phyloP scores from a whole-genome alignment of 2,888 invertebrate genomes.

The Epirrhoe tristata region DNA sequence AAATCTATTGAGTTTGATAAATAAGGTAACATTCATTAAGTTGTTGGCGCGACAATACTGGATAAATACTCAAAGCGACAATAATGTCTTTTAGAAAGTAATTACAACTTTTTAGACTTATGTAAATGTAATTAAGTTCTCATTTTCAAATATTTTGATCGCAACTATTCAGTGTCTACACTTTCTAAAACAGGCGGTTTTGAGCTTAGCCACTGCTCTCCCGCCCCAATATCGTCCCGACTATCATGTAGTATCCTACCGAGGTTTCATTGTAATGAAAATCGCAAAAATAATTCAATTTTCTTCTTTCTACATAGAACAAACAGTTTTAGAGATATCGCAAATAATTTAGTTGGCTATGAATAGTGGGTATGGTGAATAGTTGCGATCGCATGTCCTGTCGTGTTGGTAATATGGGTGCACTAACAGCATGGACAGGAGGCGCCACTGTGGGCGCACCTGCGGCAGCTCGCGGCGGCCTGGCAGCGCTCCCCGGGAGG shows the following conservation, averaged over 20 bases:
- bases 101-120: conserved; percentile 5
- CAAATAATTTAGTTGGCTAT: no score
- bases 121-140: conserved; percentile 35
- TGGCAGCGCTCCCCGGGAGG: conserved; percentile 66
- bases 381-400: conserved; percentile 38
- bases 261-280: no score
- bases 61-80: no score
- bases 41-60: no score
- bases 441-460: conserved; percentile 79
- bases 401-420: conserved; percentile 67
- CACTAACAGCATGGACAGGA: conserved; percentile 88
- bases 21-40: not conserved
- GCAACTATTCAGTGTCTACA: conserved; percentile 33
- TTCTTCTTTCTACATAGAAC: no score
- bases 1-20: not conserved
- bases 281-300: no score
- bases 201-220: no score
- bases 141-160: conserved; percentile 32
- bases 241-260: no score
- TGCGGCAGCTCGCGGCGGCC: conserved; percentile 72
- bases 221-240: no score
- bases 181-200: no score
- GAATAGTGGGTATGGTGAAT: conserved; percentile 21
- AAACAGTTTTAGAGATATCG: no score
- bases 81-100: conserved; percentile 20